A percentile compares a stretch with the other conserved stretches of the same genome.
Conservation (phyloP, 2,797 vertebrate species). For the Lepilemur ruficaudatus region DNA sequence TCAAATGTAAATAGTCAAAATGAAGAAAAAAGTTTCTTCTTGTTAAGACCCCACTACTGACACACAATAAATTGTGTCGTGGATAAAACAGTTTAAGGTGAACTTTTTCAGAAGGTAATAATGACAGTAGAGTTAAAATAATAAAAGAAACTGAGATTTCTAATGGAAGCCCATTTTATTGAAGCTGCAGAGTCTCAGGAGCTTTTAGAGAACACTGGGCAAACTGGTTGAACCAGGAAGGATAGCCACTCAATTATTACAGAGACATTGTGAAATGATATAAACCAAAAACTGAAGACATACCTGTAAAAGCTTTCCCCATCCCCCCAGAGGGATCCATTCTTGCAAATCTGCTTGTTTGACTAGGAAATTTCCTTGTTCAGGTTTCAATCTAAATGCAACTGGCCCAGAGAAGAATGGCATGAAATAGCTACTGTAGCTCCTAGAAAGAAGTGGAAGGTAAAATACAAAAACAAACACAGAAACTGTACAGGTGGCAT, state of each 20-base stretch:
- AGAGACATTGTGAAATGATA: not conserved
- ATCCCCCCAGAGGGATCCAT: not conserved
- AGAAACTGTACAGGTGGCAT: not conserved
- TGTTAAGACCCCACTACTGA: not conserved
- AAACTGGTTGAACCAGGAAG: constrained; percentile 29
- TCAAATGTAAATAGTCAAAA: constrained; percentile 46
- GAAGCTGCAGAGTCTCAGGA: not conserved
- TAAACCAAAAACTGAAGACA: not conserved
- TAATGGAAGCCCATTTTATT: not conserved
- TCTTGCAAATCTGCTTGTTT: not conserved
- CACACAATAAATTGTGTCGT: not conserved
- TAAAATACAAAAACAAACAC: not conserved
- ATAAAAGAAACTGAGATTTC: constrained; percentile 32
- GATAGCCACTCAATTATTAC: not conserved
- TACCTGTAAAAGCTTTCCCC: not conserved
- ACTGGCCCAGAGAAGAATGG: not conserved
- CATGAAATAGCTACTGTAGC: not conserved
- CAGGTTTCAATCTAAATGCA: constrained; percentile 12
- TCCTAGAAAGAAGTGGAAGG: not conserved
- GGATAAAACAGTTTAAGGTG: not conserved
- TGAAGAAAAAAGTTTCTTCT: not conserved
- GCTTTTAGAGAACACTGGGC: not conserved
- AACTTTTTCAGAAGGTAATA: constrained; percentile 13
- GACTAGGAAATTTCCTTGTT: constrained; percentile 24
- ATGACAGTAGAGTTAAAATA: not conserved